Conservation (phyloP, 2,888 invertebrate genomes). For the Xestia sexstrigata region DNA sequence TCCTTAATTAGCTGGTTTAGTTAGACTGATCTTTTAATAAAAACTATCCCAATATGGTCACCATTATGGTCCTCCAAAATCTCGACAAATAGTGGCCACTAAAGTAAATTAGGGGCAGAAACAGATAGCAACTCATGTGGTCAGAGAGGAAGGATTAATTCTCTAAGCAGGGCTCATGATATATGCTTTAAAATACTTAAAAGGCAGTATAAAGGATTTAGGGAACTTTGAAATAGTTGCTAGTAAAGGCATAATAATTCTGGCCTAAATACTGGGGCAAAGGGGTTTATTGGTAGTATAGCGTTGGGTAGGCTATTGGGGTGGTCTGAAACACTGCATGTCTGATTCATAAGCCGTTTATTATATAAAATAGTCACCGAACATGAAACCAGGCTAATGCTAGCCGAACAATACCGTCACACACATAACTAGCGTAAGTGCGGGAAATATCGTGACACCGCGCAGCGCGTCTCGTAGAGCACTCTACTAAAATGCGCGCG, state of each 20-base stretch:
- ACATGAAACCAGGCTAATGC: no score
- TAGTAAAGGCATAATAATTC: conserved; percentile 15
- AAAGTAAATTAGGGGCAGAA: conserved; percentile 49
- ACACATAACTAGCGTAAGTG: no score
- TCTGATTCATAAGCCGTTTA: no score
- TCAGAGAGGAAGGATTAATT: conserved; percentile 67
- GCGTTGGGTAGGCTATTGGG: no score
- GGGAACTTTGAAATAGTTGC: conserved; percentile 34
- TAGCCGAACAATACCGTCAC: no score
- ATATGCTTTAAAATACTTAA: conserved; percentile 64
- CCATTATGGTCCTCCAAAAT: conserved; percentile 35
- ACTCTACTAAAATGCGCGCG: no score
- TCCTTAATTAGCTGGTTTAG: neutral
- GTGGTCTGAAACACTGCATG: no score
- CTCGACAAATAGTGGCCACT: conserved; percentile 47
- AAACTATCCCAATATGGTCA: conserved; percentile 10
- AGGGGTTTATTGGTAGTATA: neutral
- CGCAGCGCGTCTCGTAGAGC: no score
- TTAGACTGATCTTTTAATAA: neutral
- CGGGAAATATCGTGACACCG: no score
- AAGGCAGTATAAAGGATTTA: conserved; percentile 60
- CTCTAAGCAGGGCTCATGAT: conserved; percentile 57
- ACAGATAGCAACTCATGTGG: conserved; percentile 65
- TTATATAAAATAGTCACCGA: no score
- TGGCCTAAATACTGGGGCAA: neutral